phyloP scores from a whole-genome alignment of 2,888 invertebrate species.

The Diarsia rubi region DNA sequence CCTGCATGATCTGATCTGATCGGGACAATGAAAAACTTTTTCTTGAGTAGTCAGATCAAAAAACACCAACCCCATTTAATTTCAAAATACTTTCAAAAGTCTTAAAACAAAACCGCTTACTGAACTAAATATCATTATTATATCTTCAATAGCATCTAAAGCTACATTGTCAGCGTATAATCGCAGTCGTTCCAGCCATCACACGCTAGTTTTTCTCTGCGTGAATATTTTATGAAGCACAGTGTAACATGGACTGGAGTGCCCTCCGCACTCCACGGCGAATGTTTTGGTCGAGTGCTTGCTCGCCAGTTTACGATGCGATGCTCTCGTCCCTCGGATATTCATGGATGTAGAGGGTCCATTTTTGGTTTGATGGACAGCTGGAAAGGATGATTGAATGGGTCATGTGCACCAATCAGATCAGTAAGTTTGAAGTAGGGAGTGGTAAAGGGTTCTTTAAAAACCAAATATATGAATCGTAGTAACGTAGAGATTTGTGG shows the following conservation, averaged over 20 bases:
- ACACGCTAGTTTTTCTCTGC: constrained; percentile 67
- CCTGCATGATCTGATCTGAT: neutral
- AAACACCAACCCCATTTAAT: neutral
- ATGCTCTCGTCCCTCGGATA: constrained; percentile 50
- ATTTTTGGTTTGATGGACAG: constrained; percentile 49
- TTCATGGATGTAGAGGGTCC: constrained; percentile 52
- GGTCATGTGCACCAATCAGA: constrained; percentile 30
- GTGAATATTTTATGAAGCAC: constrained; percentile 73
- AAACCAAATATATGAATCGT: neutral
- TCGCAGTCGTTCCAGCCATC: constrained; percentile 57
- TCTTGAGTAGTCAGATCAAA: neutral
- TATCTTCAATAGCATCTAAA: constrained; percentile 13
- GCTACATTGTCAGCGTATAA: constrained; percentile 43
- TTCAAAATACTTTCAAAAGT: neutral
- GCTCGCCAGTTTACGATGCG: constrained; percentile 63
- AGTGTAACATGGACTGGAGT: constrained; percentile 58
- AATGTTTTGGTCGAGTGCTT: constrained; percentile 65
- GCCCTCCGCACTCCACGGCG: constrained; percentile 47
- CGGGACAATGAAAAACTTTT: neutral
- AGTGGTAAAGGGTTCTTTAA: neutral
- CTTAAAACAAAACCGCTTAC: neutral
- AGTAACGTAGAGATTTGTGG: neutral
- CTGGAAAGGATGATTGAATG: constrained; percentile 33
- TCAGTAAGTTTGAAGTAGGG: constrained; percentile 23
- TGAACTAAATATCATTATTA: neutral